Percentiles rank a stretch among this genome's conserved stretches.
Evolutionary conservation across 2,113 vertebrate genomes (phyloP).

Genomic region (Oncorhynchus mykiss): DNA sequence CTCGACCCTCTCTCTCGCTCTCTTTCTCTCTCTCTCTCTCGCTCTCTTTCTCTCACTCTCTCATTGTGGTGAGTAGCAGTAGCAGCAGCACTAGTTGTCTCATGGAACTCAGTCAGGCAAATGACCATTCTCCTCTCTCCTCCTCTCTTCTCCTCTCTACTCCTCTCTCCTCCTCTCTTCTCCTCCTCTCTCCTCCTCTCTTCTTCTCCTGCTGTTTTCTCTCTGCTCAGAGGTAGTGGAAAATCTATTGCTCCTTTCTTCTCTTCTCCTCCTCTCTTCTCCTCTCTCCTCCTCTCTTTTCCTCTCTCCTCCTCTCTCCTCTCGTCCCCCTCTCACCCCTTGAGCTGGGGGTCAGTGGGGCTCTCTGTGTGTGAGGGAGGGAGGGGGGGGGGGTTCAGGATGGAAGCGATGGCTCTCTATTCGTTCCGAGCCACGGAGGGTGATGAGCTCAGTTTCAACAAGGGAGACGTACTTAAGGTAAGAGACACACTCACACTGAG

Average conservation of each 20-base stretch:
- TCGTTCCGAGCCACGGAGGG: conserved; percentile 1
- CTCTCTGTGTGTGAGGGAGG: background rate
- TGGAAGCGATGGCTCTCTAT: conserved; percentile 7
- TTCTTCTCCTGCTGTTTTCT: conserved; percentile 29
- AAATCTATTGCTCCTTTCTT: no score
- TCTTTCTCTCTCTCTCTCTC: conserved; percentile 40
- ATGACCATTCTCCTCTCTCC: background rate
- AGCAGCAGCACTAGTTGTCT: conserved; percentile 40
- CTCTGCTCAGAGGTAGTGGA: conserved; percentile 9
- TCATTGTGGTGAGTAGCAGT: conserved; percentile 62
- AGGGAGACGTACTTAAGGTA: conserved; percentile 8
- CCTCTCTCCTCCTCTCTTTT: no score
- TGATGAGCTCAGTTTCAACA: conserved; percentile 10
- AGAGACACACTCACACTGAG: background rate
- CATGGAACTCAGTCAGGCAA: conserved; percentile 1
- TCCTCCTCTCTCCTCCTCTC: no score
- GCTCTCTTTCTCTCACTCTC: conserved; percentile 52
- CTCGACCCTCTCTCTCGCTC: conserved; percentile 30
- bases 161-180: background rate
- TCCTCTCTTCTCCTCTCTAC: no score
- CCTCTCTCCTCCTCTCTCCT: background rate
- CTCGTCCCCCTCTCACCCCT: background rate
- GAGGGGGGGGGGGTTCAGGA: background rate
- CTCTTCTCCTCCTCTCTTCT: background rate
- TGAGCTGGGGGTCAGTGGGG: background rate